Base-by-base conservation (phyloP, 2,888 invertebrate genomes). In the Thereva unica region DNA sequence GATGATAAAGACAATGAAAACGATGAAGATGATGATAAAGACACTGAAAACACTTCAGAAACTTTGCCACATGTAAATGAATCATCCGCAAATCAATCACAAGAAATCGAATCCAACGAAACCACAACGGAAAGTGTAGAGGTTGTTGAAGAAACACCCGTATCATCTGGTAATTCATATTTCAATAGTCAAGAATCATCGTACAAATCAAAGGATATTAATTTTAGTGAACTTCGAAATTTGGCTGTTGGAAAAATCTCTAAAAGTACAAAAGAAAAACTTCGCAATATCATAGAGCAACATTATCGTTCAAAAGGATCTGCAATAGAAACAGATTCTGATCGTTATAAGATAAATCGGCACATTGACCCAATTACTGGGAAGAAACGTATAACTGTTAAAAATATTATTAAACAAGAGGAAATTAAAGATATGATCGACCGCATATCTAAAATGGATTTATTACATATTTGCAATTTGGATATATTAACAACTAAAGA, bases 401-500 rank as follows among this genome's bases (percentile, higher is more conserved):
- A 79, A 71, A 75, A 78, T 42, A 77, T 79, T 63, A 78, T 78
- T 63, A 76, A 77, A 71, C 75, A 77, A 68, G 83, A 84, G 72
- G 80, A 78, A 70, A 78, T 78, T 10, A 79, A 78, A 63, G 79
- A 81, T 68, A 80, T 84, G 75, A 80, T 81, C 71, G 83, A 84
- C 67, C 81, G 83, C 75, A 79, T 80, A 44, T 75, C 80, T 71
- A 71, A 77, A 66, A 75, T 83, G 81, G 78, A 82, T 79, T 70
- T 83, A 76, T 76, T 78, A 69, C 74, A 82, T 76, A 76, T 83
- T 76, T 76, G 81, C 78, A 76, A 83, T 79, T 69, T 83, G 78
- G 73, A 84, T 77, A 73, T 82, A 78, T 73, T 82, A 71, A 74
- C 84, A 74, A 80, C 84, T 71, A 74, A 84, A 78, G 77, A 84